Base-by-base conservation (phyloP, 2,888 invertebrate species). In the Drosophila falleni region DNA sequence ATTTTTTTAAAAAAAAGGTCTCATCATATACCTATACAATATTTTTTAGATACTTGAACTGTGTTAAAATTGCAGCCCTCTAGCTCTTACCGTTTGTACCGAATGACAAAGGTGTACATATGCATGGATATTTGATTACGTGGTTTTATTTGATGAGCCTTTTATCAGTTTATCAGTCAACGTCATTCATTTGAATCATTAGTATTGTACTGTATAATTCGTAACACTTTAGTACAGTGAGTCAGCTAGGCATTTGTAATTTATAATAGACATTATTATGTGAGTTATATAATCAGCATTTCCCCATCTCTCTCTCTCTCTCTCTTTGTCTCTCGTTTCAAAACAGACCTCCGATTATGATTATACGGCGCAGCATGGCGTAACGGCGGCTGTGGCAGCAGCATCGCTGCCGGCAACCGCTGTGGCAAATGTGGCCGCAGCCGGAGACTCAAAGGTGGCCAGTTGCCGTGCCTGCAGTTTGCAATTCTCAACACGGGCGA, bases 401-500 rank as follows among this genome's bases (percentile, higher is more conserved):
- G 86, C 86, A 13, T 63, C 81, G 5, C 47, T 86, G 61, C 86
- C 86, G 4, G 49, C 89, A 15, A 78, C 47, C 46, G 89, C 89
- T 2, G 86, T 86, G 31, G 86, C 86, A n/a, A 89, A 87, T 65
- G 86, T 86, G 42, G 85, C 90, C 5, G 81, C 89, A 53, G 78
- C 83, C 23, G 87, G 77, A 3, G 91, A 91, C 58, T 85, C 89
- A 0, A 92, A 91, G 72, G 91, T 91, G 62, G 92, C 92, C 42
- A 89, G 92, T 26, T 93, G 93, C 58, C 91, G 92, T 26, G 91
- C 93, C 8, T 93, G 93, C 65, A 92, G 93, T 70, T 80, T 93
- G 42, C 91, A 92, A 64, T 93, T 93, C 67, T 93, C 93, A 13
- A 93, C 93, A 39, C 89, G 92, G 1, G 93, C 93, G 55, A 93